Conservation (phyloP, 2,113 vertebrate genomes). For the Nothoprocta perdicaria region DNA sequence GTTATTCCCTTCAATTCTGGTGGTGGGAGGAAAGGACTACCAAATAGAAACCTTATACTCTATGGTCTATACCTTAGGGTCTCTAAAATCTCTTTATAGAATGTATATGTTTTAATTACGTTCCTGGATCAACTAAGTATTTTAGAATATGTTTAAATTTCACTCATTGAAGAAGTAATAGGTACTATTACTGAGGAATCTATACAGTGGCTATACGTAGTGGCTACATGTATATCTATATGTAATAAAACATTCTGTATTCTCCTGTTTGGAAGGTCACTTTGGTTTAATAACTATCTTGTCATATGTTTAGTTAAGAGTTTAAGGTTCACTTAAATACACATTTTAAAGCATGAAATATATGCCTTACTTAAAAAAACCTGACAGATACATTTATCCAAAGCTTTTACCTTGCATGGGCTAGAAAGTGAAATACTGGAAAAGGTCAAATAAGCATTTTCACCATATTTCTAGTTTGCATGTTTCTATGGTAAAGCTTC, state of each 20-base stretch:
- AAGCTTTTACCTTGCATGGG: background rate
- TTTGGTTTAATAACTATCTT: background rate
- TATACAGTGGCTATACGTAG: too few relatives aligned
- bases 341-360: background rate
- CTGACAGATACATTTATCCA: background rate
- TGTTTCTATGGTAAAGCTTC: background rate
- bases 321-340: background rate
- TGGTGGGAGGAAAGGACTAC: accelerated
- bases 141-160: background rate
- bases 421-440: background rate
- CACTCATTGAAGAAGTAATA: background rate
- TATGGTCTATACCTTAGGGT: too few relatives aligned
- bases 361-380: background rate
- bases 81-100: too few relatives aligned
- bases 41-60: background rate
- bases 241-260: background rate
- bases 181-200: background rate
- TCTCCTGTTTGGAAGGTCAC: background rate
- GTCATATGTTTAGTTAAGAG: background rate
- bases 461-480: background rate
- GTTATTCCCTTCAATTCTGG: background rate
- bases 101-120: background rate
- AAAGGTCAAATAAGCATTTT: background rate
- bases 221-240: too few relatives aligned
- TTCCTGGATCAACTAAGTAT: background rate